Evolutionary conservation across 1,140 invertebrate species (phyloP), one percentile per base, ranked within the genome.

Genomic region (Semibalanus balanoides): DNA sequence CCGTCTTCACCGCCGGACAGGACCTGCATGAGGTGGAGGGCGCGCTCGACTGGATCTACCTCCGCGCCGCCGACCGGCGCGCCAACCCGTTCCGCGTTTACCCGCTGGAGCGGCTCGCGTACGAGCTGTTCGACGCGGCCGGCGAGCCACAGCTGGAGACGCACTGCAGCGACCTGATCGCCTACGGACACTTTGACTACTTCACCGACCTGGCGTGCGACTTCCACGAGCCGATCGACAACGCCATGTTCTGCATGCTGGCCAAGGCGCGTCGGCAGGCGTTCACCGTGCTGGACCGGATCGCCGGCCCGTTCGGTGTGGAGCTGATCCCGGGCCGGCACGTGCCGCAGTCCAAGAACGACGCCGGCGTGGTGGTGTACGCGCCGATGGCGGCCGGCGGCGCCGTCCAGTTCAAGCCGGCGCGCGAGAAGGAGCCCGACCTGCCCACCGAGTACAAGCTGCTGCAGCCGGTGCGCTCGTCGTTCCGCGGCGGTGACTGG

Each of bases 71-170:
- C 70, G 70, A 72, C 70, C 29, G 28, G 9, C 70, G 70, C 9
- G 70, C 70, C n/a, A 29, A 9, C 11, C 70, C 70, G 11, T 72
- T 28, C 28, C 70, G 70, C 19, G 70, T 72, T 3, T 72, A 72
- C 70, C 29, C 70, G n/a, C 70, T 72, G 70, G 29, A 30, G 11
- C 29, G 28, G 70, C 70, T 72, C 11, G 11, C 29, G 3, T 72
- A 72, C 70, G 70, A 72, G 70, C 70, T 72, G 70, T 72, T 72
- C 28, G 3, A 28, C 28, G 70, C 70, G 29, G 70, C 70, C n/a
- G 70, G 70, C 70, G 70, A 72, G 70, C 70, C 70, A n/a, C 70
- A 72, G 70, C 28, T 72, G n/a, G n/a, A 28, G 70, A 29, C 70
- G 11, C 25, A 9, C 25, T 72, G 70, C 29, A 14, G 28, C 70